Conservation (phyloP, 2,113 vertebrate genomes). For the Actinemys pallida region DNA sequence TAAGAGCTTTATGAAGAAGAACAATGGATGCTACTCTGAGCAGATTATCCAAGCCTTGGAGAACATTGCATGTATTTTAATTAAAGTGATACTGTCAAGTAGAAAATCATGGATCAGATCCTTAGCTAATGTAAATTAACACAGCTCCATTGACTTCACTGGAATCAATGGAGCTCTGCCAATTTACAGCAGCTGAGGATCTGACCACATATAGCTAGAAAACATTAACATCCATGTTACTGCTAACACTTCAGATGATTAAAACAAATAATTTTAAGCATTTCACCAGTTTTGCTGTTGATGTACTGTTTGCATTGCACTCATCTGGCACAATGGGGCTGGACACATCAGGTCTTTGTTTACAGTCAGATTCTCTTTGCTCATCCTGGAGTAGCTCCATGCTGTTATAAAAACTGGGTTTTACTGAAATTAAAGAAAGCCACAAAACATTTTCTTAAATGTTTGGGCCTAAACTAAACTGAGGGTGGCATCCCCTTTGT, state of each 20-base stretch:
- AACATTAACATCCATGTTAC: background rate
- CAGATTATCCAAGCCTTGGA: slow-evolving; percentile 43
- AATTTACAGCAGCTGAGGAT: slow-evolving; percentile 18
- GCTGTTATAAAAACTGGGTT: background rate
- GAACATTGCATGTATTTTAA: slow-evolving; percentile 47
- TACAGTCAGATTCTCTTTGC: background rate
- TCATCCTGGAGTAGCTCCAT: rapidly evolving
- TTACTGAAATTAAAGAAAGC: background rate
- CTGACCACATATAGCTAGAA: slow-evolving; percentile 1
- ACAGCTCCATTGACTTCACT: background rate
- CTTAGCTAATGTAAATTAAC: slow-evolving; percentile 40
- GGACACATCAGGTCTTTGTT: background rate
- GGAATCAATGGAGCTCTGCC: background rate
- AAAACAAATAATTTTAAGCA: background rate
- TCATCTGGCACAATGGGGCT: rapidly evolving
- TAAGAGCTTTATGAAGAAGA: background rate
- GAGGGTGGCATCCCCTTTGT: background rate
- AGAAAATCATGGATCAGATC: slow-evolving; percentile 23
- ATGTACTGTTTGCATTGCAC: background rate
- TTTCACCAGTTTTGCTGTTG: background rate
- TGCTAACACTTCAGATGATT: slow-evolving; percentile 19
- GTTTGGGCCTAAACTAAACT: background rate
- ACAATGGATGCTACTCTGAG: slow-evolving; percentile 34
- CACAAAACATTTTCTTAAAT: background rate
- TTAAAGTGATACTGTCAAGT: slow-evolving; percentile 37